A percentile compares a stretch with the other conserved stretches of the same genome.
Evolutionary conservation across 1,140 invertebrate species (phyloP).

Genomic region (Leucophenga varia): DNA sequence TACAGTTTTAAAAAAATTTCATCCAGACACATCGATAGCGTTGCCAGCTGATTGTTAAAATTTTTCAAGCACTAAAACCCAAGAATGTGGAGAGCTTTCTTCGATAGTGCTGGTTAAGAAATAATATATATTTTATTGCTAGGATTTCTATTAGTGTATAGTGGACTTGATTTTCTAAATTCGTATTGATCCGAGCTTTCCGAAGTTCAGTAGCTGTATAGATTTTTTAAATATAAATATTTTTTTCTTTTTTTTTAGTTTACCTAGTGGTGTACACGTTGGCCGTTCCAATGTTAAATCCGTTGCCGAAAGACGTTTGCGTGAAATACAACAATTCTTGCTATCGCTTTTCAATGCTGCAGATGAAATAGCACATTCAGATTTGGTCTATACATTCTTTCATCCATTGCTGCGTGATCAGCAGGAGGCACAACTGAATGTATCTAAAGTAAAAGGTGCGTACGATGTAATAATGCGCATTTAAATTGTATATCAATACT

Average conservation of each 20-base stretch:
- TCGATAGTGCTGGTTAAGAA: too few species aligned
- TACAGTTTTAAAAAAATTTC: too few species aligned
- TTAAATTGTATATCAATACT: neutral
- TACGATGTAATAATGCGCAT: neutral
- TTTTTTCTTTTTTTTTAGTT: slow-evolving; percentile 59
- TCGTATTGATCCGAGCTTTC: too few species aligned
- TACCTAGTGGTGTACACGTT: slow-evolving; percentile 77
- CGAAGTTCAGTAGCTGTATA: too few species aligned
- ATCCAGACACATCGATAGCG: too few species aligned
- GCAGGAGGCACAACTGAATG: slow-evolving; percentile 70
- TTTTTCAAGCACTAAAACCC: too few species aligned
- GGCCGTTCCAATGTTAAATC: slow-evolving; percentile 92
- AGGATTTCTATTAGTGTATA: too few species aligned
- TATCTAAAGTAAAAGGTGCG: slow-evolving; percentile 58
- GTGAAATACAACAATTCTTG: slow-evolving; percentile 86
- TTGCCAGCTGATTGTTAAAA: too few species aligned
- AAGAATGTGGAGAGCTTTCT: too few species aligned
- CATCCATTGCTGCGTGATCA: slow-evolving; percentile 91
- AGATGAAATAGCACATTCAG: slow-evolving; percentile 92
- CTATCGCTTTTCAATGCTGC: slow-evolving; percentile 82
- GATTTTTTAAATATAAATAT: neutral
- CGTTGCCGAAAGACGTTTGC: slow-evolving; percentile 86
- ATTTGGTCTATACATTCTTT: slow-evolving; percentile 97
- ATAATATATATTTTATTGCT: too few species aligned
- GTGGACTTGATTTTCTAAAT: too few species aligned